Evolutionary conservation across 2,113 vertebrate species (phyloP).

Genomic region (Marmota flaviventris): DNA sequence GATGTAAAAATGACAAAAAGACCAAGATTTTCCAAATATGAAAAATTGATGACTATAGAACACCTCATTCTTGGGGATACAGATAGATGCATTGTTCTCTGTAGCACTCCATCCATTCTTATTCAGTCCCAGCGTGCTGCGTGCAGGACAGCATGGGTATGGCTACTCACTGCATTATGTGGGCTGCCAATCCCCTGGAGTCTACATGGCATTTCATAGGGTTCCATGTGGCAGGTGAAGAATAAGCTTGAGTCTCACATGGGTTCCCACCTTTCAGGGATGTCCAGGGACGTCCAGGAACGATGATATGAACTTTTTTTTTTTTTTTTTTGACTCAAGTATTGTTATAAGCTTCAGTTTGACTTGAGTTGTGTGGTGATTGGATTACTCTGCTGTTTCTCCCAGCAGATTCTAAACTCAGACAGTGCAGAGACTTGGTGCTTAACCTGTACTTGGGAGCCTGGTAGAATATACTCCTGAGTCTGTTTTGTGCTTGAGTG

Average conservation of each 20-base stretch:
- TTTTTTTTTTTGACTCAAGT: not conserved
- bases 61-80: not conserved
- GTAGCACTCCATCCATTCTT: not conserved
- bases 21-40: not conserved
- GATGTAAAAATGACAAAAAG: not conserved
- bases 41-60: not conserved
- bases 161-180: not conserved
- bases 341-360: not conserved
- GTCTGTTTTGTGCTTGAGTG: not conserved
- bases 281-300: not conserved
- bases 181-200: not conserved
- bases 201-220: not conserved
- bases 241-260: not conserved
- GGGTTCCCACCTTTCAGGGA: not conserved
- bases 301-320: not conserved
- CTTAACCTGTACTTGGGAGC: not conserved
- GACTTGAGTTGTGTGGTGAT: not conserved
- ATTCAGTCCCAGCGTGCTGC: not conserved
- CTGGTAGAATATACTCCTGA: not conserved
- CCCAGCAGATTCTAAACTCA: not conserved
- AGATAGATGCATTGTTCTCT: not conserved
- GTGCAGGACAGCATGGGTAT: not conserved
- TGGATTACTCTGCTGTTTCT: not conserved
- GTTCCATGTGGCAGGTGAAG: not conserved
- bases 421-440: not conserved